phyloP scores from a whole-genome alignment of 2,113 vertebrate genomes.

The Seriola dumerili region DNA sequence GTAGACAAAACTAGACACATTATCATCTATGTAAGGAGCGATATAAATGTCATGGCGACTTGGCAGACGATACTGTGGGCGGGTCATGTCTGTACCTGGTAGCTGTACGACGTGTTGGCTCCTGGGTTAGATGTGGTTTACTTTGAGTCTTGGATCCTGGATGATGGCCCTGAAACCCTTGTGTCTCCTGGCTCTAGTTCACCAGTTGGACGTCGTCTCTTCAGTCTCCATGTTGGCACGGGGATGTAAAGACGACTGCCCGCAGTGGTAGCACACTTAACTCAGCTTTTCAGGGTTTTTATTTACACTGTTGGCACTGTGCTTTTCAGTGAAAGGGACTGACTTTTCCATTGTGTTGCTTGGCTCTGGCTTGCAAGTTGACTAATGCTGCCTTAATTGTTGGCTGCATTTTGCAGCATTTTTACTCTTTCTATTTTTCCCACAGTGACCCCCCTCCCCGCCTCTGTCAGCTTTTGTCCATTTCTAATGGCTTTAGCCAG shows the following conservation, averaged over 20 bases:
- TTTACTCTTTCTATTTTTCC: slow-evolving; percentile 54
- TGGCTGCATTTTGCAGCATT: slow-evolving; percentile 49
- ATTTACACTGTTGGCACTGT: slow-evolving; percentile 23
- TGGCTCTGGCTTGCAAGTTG: slow-evolving; percentile 43
- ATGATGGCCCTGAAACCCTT: not conserved
- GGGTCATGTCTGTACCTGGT: not conserved
- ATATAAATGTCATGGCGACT: not conserved
- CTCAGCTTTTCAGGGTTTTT: slow-evolving; percentile 19
- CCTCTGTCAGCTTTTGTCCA: slow-evolving; percentile 51
- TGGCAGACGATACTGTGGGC: not conserved
- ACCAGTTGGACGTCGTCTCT: not conserved
- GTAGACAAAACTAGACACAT: not conserved
- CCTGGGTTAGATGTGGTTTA: not conserved
- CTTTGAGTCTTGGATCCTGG: not conserved
- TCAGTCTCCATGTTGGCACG: slow-evolving; percentile 11
- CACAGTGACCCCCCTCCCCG: slow-evolving; percentile 13
- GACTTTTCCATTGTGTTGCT: slow-evolving; percentile 40
- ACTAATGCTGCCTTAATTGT: slow-evolving; percentile 68
- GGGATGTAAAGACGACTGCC: not conserved
- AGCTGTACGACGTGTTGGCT: too few species aligned
- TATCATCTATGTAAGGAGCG: not conserved
- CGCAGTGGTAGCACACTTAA: slow-evolving; percentile 7
- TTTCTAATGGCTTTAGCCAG: slow-evolving; percentile 43
- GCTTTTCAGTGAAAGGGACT: slow-evolving; percentile 31
- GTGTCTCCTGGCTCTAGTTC: slow-evolving; percentile 2